Base-by-base conservation (phyloP, 2,888 invertebrate genomes). In the Acronicta leporina region DNA sequence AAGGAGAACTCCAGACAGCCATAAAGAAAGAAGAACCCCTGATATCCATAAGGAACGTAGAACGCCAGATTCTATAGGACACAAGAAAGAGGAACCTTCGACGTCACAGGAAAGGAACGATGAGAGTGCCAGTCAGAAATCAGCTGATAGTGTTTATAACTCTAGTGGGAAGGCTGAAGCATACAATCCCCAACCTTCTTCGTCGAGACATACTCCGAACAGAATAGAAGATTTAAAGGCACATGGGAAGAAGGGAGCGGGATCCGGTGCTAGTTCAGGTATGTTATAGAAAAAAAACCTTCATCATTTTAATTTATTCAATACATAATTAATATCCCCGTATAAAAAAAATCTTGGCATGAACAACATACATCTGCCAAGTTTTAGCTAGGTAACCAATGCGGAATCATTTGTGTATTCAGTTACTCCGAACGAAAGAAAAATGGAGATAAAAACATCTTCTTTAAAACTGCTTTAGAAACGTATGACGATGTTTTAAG, bases 251-350 rank as follows among this genome's bases (percentile, higher is more conserved):
- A 94, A 94, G 70, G 91, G 91, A 11, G 89, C 95, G 0, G 95
- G 96, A 15, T 96, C 96, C 11, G 95, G 95, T 5, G 95, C 96
- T 30, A 96, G 96, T 85, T 96, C 96, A 87, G 95, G 95, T 94
- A 81, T 60, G 47, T 38, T 6, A 7, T 38, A 38, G 20, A 3
- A 3, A 35, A 35, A 33, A 33, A 11, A 11, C 10, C 10, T 33
- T 33, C 11, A 10, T 27, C 3, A 27, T 27, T 27, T 27, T 27
- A 27, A 27, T 7, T 27, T 27, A 27, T 27, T 4, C 2, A 20
- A 20, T 20, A 20, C 20, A 20, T 20, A 20, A 20, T n/a, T n/a
- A 20, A 20, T 20, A 4, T 20, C 20, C 20, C 2, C 2, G 20
- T 20, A 20, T 20, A 20, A 20, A 20, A 20, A n/a, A n/a, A n/a